These are phyloP conservation scores for Diglossa cyanea DNA, from an alignment of 2,797 vertebrate species.

Conservation along the genomic window DNA sequence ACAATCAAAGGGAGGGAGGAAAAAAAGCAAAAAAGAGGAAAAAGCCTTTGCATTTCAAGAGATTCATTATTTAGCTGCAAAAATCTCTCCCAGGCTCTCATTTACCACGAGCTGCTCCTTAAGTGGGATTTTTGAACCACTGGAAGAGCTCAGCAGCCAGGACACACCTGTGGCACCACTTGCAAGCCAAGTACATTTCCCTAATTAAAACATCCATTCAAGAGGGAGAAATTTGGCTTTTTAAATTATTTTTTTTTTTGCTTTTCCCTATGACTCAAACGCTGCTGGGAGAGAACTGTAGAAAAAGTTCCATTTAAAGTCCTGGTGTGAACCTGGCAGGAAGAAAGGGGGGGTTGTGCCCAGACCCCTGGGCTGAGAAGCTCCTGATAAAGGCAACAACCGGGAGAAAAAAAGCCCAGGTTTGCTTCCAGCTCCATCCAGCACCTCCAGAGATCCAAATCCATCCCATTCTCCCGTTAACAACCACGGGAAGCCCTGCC, in stretches of 20 bases:
- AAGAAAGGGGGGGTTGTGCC: rapidly evolving
- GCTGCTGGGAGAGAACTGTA: rapidly evolving
- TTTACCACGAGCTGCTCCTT: background rate
- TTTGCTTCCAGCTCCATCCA: background rate
- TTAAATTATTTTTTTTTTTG: background rate
- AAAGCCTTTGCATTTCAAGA: conserved; percentile 33
- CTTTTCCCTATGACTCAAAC: background rate
- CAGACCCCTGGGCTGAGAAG: background rate
- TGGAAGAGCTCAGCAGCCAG: background rate
- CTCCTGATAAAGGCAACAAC: background rate
- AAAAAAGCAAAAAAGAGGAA: background rate
- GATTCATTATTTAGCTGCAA: conserved; percentile 31
- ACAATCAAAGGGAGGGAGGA: conserved; percentile 18
- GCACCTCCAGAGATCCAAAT: background rate
- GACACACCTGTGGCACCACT: background rate
- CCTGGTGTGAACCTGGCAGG: background rate
- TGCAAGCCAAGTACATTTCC: background rate
- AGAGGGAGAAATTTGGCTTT: background rate
- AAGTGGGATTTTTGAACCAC: background rate
- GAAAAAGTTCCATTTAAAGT: background rate
- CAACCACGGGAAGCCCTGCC: background rate
- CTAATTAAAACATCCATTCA: background rate
- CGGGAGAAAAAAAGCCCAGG: rapidly evolving
- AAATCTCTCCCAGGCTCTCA: background rate
- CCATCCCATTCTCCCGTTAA: rapidly evolving